Percentiles rank a stretch among this genome's conserved stretches.
These are phyloP conservation scores for Rhincodon typus DNA, from an alignment of 2,797 vertebrate species.

Conservation along the genomic window DNA sequence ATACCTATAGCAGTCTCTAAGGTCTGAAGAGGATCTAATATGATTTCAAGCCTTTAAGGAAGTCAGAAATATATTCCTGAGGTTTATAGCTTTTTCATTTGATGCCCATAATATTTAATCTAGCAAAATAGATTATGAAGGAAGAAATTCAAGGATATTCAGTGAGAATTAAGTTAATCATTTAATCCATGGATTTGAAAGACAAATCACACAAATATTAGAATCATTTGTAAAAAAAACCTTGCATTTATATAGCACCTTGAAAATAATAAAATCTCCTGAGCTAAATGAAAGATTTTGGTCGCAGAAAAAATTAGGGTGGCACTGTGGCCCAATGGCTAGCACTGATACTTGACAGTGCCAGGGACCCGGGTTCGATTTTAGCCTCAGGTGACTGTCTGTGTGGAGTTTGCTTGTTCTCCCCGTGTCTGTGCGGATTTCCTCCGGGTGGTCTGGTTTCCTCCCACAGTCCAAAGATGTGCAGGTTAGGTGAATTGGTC, in stretches of 20 bases:
- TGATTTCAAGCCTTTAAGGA: not conserved
- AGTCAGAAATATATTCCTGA: not conserved
- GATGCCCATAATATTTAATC: not conserved
- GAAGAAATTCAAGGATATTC: not conserved
- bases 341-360: too few relatives aligned
- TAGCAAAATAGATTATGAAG: not conserved
- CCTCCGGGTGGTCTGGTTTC: too few relatives aligned
- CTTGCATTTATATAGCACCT: not conserved
- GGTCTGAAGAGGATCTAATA: not conserved
- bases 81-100: not conserved
- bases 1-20: not conserved
- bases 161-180: not conserved
- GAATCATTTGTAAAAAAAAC: not conserved
- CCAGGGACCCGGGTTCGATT: too few relatives aligned
- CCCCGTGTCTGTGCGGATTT: too few relatives aligned
- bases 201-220: not conserved
- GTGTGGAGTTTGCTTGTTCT: too few relatives aligned
- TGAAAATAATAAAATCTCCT: not conserved
- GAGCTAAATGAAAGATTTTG: too few relatives aligned
- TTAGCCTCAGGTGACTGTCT: too few relatives aligned
- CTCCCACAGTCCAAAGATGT: too few relatives aligned
- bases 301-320: too few relatives aligned
- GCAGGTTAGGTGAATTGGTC: too few relatives aligned
- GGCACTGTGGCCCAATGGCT: too few relatives aligned
- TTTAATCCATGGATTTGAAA: not conserved